Evolutionary conservation across 2,888 invertebrate species (phyloP), one percentile per base, ranked within the genome.

Genomic region (Thelaira solivaga): DNA sequence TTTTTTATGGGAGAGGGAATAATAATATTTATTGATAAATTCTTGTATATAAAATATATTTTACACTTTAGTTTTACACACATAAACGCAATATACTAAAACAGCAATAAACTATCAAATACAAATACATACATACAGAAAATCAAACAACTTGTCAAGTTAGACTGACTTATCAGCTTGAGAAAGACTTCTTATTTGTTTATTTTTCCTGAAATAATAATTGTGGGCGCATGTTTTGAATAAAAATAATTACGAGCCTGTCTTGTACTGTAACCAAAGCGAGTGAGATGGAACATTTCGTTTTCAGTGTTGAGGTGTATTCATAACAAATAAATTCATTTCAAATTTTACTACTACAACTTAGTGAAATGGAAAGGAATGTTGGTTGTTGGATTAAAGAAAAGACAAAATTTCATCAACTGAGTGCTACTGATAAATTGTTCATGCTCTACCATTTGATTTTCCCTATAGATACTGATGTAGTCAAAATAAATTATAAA

Each of bases 211-310:
- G 20, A 57, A 78, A 84, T 84, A 86, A 86, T 86, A 85, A 86
- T 86, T 86, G 85, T 82, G 81, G 80, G 80, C 82, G 84, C 85
- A 86, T 85, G 86, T 82, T 62, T 80, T 75, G 85, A 84, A 85
- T 85, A 85, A 84, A 83, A 83, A 85, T n/a, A n/a, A n/a, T 80
- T 69, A 55, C 62, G 61, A 62, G 18, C 43, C 74, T 24, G 36
- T 22, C 64, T 47, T 13, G 24, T 18, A 20, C 36, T 10, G 24
- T 34, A n/a, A n/a, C 11, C 16, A 6, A 4, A 16, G 2, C 11
- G 20, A 47, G 22, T 11, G 26, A 36, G 10, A 20, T 39, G 29
- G 18, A 26, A 4, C 29, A 16, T 34, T 11, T 8, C 5, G 5
- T 53, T 65, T 53, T 53, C 34, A 8, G 13, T 26, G 13, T 49